A percentile compares a stretch with the other conserved stretches of the same genome.
Evolutionary conservation across 2,113 vertebrate genomes (phyloP).

Genomic region (Cavia porcellus): DNA sequence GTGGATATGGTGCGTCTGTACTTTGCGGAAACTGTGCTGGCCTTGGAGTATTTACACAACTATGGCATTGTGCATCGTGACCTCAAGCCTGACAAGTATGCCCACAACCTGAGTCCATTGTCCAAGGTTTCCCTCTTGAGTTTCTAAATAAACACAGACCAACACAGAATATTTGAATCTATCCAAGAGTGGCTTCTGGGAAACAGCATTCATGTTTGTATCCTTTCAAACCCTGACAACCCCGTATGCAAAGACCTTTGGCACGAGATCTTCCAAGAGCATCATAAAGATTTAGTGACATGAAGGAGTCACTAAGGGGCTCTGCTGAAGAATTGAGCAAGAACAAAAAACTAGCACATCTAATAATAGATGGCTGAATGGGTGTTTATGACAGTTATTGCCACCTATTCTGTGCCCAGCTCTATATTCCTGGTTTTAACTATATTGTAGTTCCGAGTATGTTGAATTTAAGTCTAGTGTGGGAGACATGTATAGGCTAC

Average conservation of each 20-base stretch:
- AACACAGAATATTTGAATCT: not conserved
- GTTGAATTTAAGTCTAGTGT: not conserved
- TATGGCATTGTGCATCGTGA: constrained; percentile 99
- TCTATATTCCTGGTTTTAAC: not conserved
- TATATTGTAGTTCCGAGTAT: not conserved
- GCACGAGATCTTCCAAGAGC: not conserved
- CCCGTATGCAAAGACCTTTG: not conserved
- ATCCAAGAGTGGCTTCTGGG: not conserved
- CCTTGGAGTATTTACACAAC: constrained; percentile 97
- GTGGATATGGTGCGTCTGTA: constrained; percentile 98
- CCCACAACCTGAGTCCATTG: not conserved
- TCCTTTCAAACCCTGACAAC: not conserved
- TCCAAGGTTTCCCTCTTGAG: not conserved
- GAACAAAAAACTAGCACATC: constrained; percentile 3
- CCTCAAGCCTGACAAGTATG: constrained; percentile 98
- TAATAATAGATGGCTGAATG: not conserved
- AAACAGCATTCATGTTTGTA: not conserved
- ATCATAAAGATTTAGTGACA: not conserved
- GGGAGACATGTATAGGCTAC: not conserved
- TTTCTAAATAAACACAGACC: constrained; percentile 21
- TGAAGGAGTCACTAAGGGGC: constrained; percentile 20
- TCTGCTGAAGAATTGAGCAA: constrained; percentile 3
- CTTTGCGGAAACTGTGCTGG: constrained; percentile 98
- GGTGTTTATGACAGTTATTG: not conserved
- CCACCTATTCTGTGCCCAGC: not conserved